Evolutionary conservation across 1,140 invertebrate species (phyloP).

Genomic region (Pteromalus puparum): DNA sequence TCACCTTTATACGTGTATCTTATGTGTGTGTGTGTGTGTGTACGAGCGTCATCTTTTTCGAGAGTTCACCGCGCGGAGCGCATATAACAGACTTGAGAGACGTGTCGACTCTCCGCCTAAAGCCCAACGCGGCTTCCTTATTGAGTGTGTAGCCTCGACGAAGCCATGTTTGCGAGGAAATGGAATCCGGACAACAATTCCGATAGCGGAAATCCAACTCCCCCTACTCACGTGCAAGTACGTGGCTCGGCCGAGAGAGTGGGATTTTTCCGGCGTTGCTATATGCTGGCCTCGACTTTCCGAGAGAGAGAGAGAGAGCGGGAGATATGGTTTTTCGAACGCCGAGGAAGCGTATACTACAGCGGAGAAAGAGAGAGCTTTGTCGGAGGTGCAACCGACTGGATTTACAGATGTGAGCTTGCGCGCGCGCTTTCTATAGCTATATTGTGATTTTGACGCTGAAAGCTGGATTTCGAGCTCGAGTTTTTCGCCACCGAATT

Average conservation of each 20-base stretch:
- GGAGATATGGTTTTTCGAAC: background rate
- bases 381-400: background rate
- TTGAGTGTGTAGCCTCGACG: background rate
- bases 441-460: background rate
- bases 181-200: conserved; percentile 8
- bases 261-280: background rate
- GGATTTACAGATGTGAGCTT: background rate
- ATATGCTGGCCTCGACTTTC: background rate
- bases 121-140: background rate
- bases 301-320: background rate
- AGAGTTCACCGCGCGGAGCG: too few species aligned
- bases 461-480: too few species aligned
- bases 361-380: background rate
- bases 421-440: too few species aligned
- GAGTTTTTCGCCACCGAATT: too few species aligned
- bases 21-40: too few species aligned
- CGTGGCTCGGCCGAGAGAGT: background rate
- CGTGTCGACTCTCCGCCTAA: too few species aligned
- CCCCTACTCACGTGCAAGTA: background rate
- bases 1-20: too few species aligned
- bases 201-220: background rate
- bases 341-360: background rate
- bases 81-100: too few species aligned
- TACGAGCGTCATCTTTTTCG: too few species aligned
- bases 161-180: conserved; percentile 10